Conservation (phyloP, 1,140 invertebrate species). For the Oreohelix idahoensis region DNA sequence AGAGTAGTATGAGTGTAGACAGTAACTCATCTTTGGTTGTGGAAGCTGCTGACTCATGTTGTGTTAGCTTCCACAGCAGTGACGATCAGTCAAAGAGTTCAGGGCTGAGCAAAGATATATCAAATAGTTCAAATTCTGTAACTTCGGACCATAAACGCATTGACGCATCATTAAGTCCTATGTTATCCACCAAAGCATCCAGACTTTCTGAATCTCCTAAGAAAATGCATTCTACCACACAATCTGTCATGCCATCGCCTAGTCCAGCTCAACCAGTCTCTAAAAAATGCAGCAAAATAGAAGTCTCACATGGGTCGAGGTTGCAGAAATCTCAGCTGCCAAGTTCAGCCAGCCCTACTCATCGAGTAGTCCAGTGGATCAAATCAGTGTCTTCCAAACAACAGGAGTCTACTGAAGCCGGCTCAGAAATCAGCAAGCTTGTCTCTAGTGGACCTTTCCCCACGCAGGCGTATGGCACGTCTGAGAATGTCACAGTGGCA, state of each 20-base stretch:
- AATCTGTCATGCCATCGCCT: constrained; percentile 55
- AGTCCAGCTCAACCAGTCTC: constrained; percentile 49
- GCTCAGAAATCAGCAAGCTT: neutral
- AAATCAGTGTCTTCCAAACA: constrained; percentile 59
- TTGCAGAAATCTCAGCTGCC: constrained; percentile 55
- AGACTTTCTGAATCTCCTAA: constrained; percentile 51
- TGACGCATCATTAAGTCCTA: constrained; percentile 46
- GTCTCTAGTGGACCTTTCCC: neutral
- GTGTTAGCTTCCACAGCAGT: constrained; percentile 55
- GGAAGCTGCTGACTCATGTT: constrained; percentile 58
- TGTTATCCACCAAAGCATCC: constrained; percentile 43
- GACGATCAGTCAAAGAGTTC: constrained; percentile 31
- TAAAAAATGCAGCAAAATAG: constrained; percentile 38
- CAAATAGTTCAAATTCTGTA: constrained; percentile 8
- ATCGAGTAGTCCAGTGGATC: constrained; percentile 68
- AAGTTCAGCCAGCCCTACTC: constrained; percentile 54
- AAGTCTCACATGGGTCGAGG: constrained; percentile 26
- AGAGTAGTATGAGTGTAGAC: constrained; percentile 60
- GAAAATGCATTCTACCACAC: constrained; percentile 51
- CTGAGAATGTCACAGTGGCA: constrained; percentile 42
- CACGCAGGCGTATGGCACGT: neutral
- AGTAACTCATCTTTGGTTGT: constrained; percentile 55
- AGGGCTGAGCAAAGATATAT: constrained; percentile 35
- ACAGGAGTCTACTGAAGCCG: constrained; percentile 14
- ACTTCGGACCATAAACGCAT: constrained; percentile 60